phyloP scores from a whole-genome alignment of 2,113 vertebrate species.

The Tychaedon coryphoeus region DNA sequence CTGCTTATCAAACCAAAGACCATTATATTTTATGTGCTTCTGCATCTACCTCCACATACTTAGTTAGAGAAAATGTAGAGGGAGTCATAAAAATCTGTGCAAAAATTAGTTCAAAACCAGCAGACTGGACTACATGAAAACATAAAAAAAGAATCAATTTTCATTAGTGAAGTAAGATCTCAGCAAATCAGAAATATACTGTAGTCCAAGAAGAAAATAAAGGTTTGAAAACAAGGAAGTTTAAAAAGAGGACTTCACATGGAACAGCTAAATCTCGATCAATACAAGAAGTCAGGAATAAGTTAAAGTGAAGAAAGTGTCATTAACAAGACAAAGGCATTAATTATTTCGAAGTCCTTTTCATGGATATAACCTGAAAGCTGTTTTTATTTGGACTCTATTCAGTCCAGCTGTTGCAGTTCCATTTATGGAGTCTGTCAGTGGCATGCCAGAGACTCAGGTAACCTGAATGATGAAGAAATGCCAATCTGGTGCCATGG shows the following conservation, averaged over 20 bases:
- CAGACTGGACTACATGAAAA: neutral
- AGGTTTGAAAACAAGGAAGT: neutral
- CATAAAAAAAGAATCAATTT: neutral
- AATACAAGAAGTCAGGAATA: neutral
- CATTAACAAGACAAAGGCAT: neutral
- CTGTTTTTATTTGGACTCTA: neutral
- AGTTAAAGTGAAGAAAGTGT: neutral
- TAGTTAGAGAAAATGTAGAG: neutral
- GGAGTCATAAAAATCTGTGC: neutral
- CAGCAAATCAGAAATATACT: neutral
- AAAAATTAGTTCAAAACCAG: neutral
- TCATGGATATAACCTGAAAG: neutral
- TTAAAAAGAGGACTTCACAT: neutral
- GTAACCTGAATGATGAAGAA: neutral
- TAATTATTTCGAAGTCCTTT: neutral
- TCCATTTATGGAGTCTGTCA: neutral
- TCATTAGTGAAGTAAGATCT: neutral
- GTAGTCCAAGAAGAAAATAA: neutral
- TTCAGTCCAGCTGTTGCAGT: neutral
- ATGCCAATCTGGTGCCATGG: neutral
- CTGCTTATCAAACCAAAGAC: neutral
- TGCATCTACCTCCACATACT: neutral
- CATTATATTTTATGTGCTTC: neutral
- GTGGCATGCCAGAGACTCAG: neutral
- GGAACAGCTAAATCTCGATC: neutral